Evolutionary conservation across 1,140 invertebrate genomes (phyloP), one percentile per base, ranked within the genome.

Genomic region (Triops longicaudatus): DNA sequence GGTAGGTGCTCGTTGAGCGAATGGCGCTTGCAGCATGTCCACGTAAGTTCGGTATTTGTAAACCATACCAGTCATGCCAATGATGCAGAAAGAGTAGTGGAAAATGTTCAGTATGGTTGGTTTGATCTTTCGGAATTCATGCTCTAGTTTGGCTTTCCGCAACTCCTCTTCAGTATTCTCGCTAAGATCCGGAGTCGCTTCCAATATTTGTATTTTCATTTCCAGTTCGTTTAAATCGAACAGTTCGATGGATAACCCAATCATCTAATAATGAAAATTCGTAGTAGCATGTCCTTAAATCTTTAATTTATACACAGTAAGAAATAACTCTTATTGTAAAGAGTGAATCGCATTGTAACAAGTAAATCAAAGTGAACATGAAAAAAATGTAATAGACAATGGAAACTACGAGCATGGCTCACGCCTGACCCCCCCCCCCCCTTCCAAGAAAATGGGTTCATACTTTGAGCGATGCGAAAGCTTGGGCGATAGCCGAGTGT

Each of bases 21-120:
- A 91, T 7, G 90, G 88, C 41, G 88, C 85, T 43, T 91, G 83
- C 74, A 96, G 87, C 84, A 90, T 93, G 82, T 97, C 94, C 82
- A 88, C 85, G 82, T 92, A 97, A 5, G 93, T 95, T 81, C 91
- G 87, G 80, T 93, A 97, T 78, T 91, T 91, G 83, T 91, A 96
- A 83, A 94, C 86, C 95, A 93, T 94, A 86, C 94, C 95, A 31
- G 97, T 84, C 27, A 96, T 86, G 31, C 94, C 94, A 82, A 94
- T 89, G 83, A 94, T 95, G 83, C 92, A 93, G 80, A 94, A 94
- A 17, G 88, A 85, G 83, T 96, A 97, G 83, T 92, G 91, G 79
- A 94, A 87, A 17, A 95, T 88, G 80, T 95, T 92, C 28, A 87
- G 44, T 41, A 91, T 84, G 63, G 81, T 85, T 17, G 91, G 87